These are phyloP conservation scores for Tetheella fluctuosa DNA, from an alignment of 2,888 invertebrate genomes.

Conservation along the genomic window DNA sequence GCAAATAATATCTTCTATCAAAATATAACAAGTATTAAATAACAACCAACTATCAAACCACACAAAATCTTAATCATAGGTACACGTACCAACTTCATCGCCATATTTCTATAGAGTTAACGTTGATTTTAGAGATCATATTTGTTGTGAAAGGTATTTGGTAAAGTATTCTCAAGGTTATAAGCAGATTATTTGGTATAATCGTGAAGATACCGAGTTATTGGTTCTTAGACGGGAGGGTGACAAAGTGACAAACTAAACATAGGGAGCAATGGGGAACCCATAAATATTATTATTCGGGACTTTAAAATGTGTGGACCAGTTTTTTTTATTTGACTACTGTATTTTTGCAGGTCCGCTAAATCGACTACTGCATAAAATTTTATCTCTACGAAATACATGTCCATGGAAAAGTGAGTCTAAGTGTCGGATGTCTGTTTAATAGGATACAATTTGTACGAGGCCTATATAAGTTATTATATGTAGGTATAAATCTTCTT, in stretches of 20 bases:
- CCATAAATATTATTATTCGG: background rate
- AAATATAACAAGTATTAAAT: slow-evolving; percentile 42
- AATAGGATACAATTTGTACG: too few species aligned
- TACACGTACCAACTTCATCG: background rate
- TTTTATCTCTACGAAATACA: too few species aligned
- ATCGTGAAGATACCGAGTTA: slow-evolving; percentile 1
- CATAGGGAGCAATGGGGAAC: background rate
- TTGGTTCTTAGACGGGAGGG: slow-evolving; percentile 2
- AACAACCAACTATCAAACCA: background rate
- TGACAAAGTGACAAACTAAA: background rate
- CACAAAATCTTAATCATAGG: too few species aligned
- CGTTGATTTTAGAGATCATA: background rate
- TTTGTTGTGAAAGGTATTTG: background rate
- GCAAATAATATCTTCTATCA: slow-evolving; percentile 75
- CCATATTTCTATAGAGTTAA: background rate
- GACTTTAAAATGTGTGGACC: too few species aligned
- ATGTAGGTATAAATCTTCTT: too few species aligned
- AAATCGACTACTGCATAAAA: too few species aligned
- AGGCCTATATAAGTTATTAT: too few species aligned
- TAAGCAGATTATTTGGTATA: background rate
- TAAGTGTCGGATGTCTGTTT: too few species aligned
- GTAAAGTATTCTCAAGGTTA: slow-evolving; percentile 3
- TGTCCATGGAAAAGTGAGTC: too few species aligned
- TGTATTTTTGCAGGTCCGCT: too few species aligned
- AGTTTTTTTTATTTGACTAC: too few species aligned